Percentiles rank a stretch among this genome's conserved stretches.
Evolutionary conservation across 1,140 invertebrate species (phyloP).

Genomic region (Limonius californicus): DNA sequence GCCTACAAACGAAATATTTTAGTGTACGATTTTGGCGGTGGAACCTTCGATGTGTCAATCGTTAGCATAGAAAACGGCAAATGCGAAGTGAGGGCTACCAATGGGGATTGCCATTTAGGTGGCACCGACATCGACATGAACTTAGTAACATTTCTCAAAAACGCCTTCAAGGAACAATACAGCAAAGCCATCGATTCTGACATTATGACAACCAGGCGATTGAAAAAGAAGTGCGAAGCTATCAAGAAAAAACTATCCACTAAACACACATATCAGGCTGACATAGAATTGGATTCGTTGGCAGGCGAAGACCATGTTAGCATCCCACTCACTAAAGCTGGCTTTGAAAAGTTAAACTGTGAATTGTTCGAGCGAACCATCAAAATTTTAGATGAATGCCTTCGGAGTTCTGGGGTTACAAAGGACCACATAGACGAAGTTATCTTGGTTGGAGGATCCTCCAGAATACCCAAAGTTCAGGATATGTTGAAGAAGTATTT

Average conservation of each 20-base stretch:
- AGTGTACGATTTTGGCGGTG: slow-evolving; percentile 95
- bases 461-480: slow-evolving; percentile 97
- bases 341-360: slow-evolving; percentile 90
- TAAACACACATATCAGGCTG: slow-evolving; percentile 98
- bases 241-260: slow-evolving; percentile 96
- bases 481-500: slow-evolving; percentile 93
- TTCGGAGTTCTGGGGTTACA: slow-evolving; percentile 92
- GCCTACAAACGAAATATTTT: slow-evolving; percentile 89
- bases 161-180: slow-evolving; percentile 96
- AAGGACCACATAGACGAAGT: slow-evolving; percentile 96
- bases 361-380: slow-evolving; percentile 94
- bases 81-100: slow-evolving; percentile 98
- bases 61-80: slow-evolving; percentile 96
- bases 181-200: slow-evolving; percentile 95
- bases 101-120: slow-evolving; percentile 93
- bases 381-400: slow-evolving; percentile 91
- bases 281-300: slow-evolving; percentile 96
- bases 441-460: slow-evolving; percentile 97
- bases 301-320: slow-evolving; percentile 99
- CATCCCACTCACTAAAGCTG: slow-evolving; percentile 87
- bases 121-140: slow-evolving; percentile 97
- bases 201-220: slow-evolving; percentile 96
- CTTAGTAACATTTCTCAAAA: slow-evolving; percentile 85
- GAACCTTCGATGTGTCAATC: slow-evolving; percentile 96
- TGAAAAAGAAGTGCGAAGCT: slow-evolving; percentile 98